Evolutionary conservation across 2,888 invertebrate species (phyloP).

Genomic region (Caenorhabditis sp.): DNA sequence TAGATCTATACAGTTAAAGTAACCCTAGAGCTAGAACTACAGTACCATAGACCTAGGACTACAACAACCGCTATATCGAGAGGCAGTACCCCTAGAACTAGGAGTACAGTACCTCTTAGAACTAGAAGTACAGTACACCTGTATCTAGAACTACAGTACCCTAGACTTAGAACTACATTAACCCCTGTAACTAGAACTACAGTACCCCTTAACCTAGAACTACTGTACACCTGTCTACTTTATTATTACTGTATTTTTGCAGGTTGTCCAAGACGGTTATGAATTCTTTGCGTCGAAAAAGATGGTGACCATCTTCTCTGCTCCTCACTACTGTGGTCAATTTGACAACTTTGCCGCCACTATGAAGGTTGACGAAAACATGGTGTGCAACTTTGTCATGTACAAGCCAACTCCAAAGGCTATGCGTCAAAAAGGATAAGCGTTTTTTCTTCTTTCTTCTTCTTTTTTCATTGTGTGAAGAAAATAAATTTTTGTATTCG

Average conservation of each 20-base stretch:
- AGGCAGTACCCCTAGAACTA: too few species aligned
- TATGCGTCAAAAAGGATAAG: constrained; percentile 4
- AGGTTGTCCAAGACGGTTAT: constrained; percentile 76
- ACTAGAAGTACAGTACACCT: too few species aligned
- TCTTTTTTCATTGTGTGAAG: neutral
- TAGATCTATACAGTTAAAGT: too few species aligned
- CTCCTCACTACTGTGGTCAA: constrained; percentile 67
- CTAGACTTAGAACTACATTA: too few species aligned
- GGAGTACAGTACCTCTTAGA: too few species aligned
- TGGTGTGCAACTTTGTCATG: constrained; percentile 62
- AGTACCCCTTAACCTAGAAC: neutral
- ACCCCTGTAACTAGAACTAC: too few species aligned
- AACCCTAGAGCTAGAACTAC: too few species aligned
- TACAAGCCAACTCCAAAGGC: constrained; percentile 52
- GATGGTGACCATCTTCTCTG: constrained; percentile 63
- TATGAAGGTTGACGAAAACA: constrained; percentile 60
- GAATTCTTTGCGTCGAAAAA: constrained; percentile 73
- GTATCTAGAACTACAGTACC: too few species aligned
- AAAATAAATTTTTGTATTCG: neutral
- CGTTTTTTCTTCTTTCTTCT: neutral
- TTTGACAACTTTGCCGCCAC: constrained; percentile 62
- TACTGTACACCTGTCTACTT: neutral
- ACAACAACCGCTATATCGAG: too few species aligned
- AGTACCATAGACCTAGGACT: too few species aligned
- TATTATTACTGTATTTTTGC: constrained; percentile 39